Percentiles rank a stretch among this genome's conserved stretches.
Conservation (phyloP, 2,888 invertebrate genomes). For the Glyphotaelius pellucidus region DNA sequence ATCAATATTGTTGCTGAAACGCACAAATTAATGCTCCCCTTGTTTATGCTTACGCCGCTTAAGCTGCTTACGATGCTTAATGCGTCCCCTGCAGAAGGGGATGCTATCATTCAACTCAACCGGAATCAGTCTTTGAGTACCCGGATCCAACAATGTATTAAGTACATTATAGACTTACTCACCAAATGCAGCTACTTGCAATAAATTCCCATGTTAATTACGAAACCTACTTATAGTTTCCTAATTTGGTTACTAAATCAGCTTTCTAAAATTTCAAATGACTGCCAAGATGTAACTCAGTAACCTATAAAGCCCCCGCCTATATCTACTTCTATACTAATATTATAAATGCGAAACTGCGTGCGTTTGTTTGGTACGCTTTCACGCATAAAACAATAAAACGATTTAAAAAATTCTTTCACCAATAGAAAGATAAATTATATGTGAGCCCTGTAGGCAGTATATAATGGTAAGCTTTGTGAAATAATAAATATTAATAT, state of each 20-base stretch:
- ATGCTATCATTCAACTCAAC: background rate
- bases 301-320: too few relatives aligned
- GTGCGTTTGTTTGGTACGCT: too few relatives aligned
- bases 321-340: too few relatives aligned
- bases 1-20: background rate
- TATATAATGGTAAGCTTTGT: too few relatives aligned
- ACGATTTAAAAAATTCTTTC: too few relatives aligned
- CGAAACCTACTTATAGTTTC: background rate
- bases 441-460: too few relatives aligned
- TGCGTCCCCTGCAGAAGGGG: background rate
- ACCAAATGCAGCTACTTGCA: background rate
- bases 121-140: background rate
- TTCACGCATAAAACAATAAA: too few relatives aligned
- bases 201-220: background rate
- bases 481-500: too few relatives aligned
- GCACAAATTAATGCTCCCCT: background rate
- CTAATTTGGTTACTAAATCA: background rate
- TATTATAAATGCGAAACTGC: too few relatives aligned
- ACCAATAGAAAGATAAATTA: too few relatives aligned
- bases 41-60: too few relatives aligned
- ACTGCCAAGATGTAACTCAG: background rate
- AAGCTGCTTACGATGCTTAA: too few relatives aligned
- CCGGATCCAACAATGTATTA: background rate
- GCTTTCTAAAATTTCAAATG: background rate
- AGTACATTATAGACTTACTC: background rate